Conservation (phyloP, 2,888 invertebrate genomes). For the Rhamnusium bicolor region DNA sequence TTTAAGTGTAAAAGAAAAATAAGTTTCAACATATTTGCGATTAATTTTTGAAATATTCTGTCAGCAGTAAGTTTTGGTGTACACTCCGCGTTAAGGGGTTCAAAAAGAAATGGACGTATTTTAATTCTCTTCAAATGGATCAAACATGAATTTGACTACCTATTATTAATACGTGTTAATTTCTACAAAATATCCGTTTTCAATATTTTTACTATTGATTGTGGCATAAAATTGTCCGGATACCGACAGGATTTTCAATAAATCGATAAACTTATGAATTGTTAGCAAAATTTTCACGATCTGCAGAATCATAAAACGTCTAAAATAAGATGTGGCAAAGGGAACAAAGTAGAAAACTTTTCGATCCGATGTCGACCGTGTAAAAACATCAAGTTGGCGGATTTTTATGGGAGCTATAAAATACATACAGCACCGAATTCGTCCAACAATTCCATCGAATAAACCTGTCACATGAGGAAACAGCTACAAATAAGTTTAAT, state of each 20-base stretch:
- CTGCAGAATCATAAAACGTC: slow-evolving; percentile 12
- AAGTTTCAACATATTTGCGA: too few relatives aligned
- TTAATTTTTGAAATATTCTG: too few relatives aligned
- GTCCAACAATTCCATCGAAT: background rate
- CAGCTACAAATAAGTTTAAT: slow-evolving; percentile 6
- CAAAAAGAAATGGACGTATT: too few relatives aligned
- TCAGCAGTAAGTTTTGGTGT: too few relatives aligned
- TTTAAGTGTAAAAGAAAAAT: too few relatives aligned
- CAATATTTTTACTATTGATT: too few relatives aligned
- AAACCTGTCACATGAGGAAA: background rate
- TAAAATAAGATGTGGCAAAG: slow-evolving; percentile 19
- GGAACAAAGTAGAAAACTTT: background rate
- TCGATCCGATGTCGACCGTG: slow-evolving; percentile 9
- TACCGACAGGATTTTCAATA: background rate
- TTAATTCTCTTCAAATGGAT: too few relatives aligned
- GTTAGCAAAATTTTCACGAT: slow-evolving; percentile 22
- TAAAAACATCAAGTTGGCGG: slow-evolving; percentile 4
- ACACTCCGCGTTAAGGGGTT: too few relatives aligned
- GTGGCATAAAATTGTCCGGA: background rate
- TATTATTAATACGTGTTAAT: too few relatives aligned
- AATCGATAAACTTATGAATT: slow-evolving; percentile 1
- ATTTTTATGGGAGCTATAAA: slow-evolving; percentile 18
- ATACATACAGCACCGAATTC: slow-evolving; percentile 13
- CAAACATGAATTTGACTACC: too few relatives aligned
- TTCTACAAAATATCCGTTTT: too few relatives aligned